Evolutionary conservation across 1,140 invertebrate species (phyloP).

Genomic region (Zophobas atratus): DNA sequence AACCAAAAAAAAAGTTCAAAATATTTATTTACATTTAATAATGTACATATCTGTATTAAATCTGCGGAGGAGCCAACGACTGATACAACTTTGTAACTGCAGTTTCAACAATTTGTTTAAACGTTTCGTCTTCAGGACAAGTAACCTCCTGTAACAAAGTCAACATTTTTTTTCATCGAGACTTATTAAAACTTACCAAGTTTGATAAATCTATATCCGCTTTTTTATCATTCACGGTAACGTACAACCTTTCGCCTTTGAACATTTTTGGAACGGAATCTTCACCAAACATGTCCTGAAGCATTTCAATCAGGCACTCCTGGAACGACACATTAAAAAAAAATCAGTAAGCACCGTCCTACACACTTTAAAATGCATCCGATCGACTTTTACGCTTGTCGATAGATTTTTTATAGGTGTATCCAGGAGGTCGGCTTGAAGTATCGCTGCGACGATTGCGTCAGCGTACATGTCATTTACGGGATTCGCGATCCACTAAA

Average conservation of each 20-base stretch:
- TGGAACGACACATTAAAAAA: constrained; percentile 65
- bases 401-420: constrained; percentile 74
- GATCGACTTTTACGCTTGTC: constrained; percentile 80
- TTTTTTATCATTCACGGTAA: constrained; percentile 88
- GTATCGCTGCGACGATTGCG: constrained; percentile 87
- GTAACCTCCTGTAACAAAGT: constrained; percentile 79
- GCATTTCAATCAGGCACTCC: constrained; percentile 93
- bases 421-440: constrained; percentile 83
- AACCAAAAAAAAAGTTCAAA: no score
- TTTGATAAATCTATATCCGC: constrained; percentile 89
- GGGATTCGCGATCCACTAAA: constrained; percentile 93
- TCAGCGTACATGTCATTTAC: constrained; percentile 99
- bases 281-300: constrained; percentile 96
- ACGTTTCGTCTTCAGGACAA: constrained; percentile 85
- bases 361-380: constrained; percentile 86
- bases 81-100: constrained; percentile 90
- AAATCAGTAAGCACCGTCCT: not conserved
- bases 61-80: constrained; percentile 80
- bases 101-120: constrained; percentile 89
- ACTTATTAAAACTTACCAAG: constrained; percentile 72
- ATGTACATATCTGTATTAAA: constrained; percentile 47
- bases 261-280: constrained; percentile 96
- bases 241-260: constrained; percentile 89
- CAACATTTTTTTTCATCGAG: not conserved
- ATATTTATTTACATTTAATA: no score